A percentile compares a stretch with the other conserved stretches of the same genome.
phyloP scores from a whole-genome alignment of 1,140 invertebrate species.

The Berghia stephanieae region DNA sequence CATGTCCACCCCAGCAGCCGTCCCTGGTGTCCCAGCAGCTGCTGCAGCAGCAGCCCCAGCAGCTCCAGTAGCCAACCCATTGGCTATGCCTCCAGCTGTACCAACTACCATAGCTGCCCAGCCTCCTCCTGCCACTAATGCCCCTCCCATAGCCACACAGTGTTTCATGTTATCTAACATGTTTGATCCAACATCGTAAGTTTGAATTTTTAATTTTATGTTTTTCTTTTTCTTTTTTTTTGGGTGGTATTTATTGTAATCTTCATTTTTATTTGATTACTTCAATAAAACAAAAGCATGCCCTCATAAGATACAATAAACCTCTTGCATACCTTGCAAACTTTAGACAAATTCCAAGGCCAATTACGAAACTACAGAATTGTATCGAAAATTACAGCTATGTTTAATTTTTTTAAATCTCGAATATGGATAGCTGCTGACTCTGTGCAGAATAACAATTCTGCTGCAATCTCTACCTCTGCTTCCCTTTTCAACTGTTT shows the following conservation, averaged over 20 bases:
- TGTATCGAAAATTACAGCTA: too few relatives aligned
- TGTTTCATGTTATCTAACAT: constrained; percentile 99
- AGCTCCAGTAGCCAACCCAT: constrained; percentile 24
- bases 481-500: too few relatives aligned
- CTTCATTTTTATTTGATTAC: background rate
- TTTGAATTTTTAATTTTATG: constrained; percentile 26
- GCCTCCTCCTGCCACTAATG: constrained; percentile 50
- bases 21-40: constrained; percentile 1
- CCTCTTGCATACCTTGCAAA: too few relatives aligned
- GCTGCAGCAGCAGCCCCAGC: constrained; percentile 23
- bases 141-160: constrained; percentile 95
- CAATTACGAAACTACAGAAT: too few relatives aligned
- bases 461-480: too few relatives aligned
- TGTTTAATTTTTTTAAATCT: too few relatives aligned
- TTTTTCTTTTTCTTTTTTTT: background rate
- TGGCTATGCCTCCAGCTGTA: constrained; percentile 29
- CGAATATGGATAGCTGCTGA: too few relatives aligned
- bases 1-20: constrained; percentile 28
- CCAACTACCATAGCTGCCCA: constrained; percentile 33
- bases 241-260: background rate
- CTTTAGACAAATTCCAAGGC: too few relatives aligned
- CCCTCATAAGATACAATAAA: too few relatives aligned
- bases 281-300: too few relatives aligned
- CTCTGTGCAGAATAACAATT: too few relatives aligned
- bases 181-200: constrained; percentile 88